Conservation (phyloP, 2,797 vertebrate genomes). For the Brachyrhaphis roseni region DNA sequence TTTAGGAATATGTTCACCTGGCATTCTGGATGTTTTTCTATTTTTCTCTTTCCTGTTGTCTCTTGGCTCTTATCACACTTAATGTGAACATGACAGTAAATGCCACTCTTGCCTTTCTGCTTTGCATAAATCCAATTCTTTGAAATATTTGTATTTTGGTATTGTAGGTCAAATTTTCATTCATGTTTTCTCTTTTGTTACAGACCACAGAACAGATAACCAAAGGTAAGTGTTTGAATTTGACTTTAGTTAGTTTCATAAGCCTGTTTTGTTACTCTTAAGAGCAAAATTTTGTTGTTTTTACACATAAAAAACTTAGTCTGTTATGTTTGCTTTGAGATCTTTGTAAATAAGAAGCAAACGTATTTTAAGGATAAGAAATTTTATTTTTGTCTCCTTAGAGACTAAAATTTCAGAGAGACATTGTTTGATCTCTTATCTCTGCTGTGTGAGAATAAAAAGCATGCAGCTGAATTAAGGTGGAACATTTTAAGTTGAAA, state of each 20-base stretch:
- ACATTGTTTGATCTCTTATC: constrained; percentile 11
- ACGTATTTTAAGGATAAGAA: constrained; percentile 8
- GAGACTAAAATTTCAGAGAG: constrained; percentile 3
- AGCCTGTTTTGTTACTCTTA: not conserved
- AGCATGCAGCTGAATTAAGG: constrained; percentile 19
- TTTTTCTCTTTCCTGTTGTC: not conserved
- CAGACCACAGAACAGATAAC: constrained; percentile 99
- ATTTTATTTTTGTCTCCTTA: constrained; percentile 21
- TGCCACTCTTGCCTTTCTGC: not conserved
- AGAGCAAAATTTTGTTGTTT: not conserved
- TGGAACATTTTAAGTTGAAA: constrained; percentile 28
- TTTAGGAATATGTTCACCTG: not conserved
- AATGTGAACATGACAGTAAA: not conserved
- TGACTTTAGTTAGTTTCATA: not conserved
- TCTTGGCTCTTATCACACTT: not conserved
- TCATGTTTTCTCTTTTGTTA: constrained; percentile 58
- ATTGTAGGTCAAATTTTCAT: not conserved
- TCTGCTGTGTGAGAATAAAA: constrained; percentile 21
- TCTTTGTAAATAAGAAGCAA: constrained; percentile 18
- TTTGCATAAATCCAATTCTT: not conserved
- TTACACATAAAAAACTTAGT: not conserved
- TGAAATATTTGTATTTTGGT: not conserved
- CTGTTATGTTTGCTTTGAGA: constrained; percentile 1
- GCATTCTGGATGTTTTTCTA: too few relatives aligned
- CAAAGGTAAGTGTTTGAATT: constrained; percentile 90